Evolutionary conservation across 2,113 vertebrate species (phyloP).

Genomic region (Lichenostomus cassidix): DNA sequence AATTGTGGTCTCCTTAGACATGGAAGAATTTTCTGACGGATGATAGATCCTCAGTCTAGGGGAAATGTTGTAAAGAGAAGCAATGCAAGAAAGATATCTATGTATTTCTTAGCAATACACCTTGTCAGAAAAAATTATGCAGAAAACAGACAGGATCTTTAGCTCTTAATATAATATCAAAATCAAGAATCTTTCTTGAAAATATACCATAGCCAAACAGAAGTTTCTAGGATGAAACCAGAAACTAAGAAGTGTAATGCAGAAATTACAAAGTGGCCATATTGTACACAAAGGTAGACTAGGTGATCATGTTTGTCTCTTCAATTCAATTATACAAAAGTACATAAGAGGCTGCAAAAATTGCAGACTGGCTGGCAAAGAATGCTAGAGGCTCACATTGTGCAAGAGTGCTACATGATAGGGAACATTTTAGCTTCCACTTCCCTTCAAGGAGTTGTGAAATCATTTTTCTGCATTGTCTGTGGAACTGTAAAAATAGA

Average conservation of each 20-base stretch:
- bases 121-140: not conserved
- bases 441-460: conserved; percentile 57
- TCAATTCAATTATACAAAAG: not conserved
- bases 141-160: not conserved
- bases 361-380: not conserved
- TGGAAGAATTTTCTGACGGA: not conserved
- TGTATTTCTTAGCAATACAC: not conserved
- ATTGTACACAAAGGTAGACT: not conserved
- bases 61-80: not conserved
- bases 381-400: not conserved
- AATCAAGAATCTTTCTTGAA: not conserved
- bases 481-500: not conserved
- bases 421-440: not conserved
- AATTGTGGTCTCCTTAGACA: not conserved
- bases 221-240: not conserved
- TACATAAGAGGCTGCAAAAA: not conserved
- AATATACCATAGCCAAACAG: not conserved
- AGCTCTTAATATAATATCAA: not conserved
- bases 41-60: not conserved
- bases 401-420: not conserved
- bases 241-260: not conserved
- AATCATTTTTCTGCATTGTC: conserved; percentile 27
- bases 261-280: not conserved
- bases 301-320: not conserved
- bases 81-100: not conserved